Evolutionary conservation across 2,797 vertebrate genomes (phyloP).

Genomic region (Mormyrus proboscirostris): DNA sequence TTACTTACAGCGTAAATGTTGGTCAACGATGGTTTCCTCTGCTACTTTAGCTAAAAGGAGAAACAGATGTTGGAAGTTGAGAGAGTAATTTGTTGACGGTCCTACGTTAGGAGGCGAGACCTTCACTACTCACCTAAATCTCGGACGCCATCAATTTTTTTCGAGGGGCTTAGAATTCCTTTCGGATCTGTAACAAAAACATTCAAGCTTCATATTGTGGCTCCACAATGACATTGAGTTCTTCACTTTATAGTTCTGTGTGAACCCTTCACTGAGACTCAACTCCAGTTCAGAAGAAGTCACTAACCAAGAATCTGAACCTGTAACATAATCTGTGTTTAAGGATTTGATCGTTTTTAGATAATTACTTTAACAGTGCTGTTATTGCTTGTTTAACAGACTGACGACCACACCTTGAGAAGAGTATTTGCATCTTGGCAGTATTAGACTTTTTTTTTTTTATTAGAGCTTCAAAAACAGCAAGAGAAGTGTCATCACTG

Average conservation of each 20-base stretch:
- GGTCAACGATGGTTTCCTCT: slow-evolving; percentile 19
- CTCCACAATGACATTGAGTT: not conserved
- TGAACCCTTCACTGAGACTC: not conserved
- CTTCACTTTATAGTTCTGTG: not conserved
- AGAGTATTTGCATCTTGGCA: not conserved
- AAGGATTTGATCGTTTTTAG: not conserved
- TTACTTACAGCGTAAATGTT: slow-evolving; percentile 25
- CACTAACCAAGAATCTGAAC: not conserved
- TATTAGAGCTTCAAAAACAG: not conserved
- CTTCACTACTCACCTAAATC: slow-evolving; percentile 10
- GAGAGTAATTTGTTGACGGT: too few species aligned
- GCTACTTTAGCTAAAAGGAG: slow-evolving; percentile 22
- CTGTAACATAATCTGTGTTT: not conserved
- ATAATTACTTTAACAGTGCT: not conserved
- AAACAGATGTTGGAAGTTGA: not conserved
- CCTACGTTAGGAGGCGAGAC: not conserved
- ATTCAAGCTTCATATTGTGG: not conserved
- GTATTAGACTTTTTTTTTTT: too few species aligned
- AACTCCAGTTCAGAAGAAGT: not conserved
- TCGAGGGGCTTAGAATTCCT: slow-evolving; percentile 14
- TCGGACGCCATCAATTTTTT: not conserved
- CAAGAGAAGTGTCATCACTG: not conserved
- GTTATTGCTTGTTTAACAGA: not conserved
- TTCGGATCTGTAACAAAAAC: slow-evolving; percentile 15
- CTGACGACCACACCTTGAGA: not conserved